Base-by-base conservation (phyloP, 2,888 invertebrate genomes). In the Oxystoma pomonae region DNA sequence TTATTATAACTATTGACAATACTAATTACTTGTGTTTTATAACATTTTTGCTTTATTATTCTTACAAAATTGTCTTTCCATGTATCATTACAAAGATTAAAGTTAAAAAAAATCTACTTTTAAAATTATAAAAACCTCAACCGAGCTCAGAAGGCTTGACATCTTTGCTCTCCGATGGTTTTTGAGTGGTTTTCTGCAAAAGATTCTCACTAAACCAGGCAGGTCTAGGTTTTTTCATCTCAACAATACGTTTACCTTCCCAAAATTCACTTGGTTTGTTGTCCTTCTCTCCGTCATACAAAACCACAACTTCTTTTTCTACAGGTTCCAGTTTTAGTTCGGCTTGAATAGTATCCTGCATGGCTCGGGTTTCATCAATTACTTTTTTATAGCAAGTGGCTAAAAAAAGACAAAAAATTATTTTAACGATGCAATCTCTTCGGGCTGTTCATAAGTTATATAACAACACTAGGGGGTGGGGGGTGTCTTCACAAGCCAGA, bases 161-260 rank as follows among this genome's bases (percentile, higher is more conserved):
- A 78, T 91, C 89, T 68, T 85, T 89, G n/a, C 86, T 85, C 49
- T 84, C 82, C 0, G 90, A 86, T 52, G 87, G 84, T 68, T 87
- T 85, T 71, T 90, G 87, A 17, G 92, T 91, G 0, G 90, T 86
- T 75, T 89, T 88, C 75, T 94, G 89, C 18, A 94, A 80, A 58
- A 96, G 83, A 81, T 94, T 94, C 73, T 88, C 88, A 69, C 90
- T 88, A 75, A 96, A 97, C 95, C 96, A 97, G 52, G 86, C 80
- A 2, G 96, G 96, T 67, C 96, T 84, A 62, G 89, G 86, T 77
- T 92, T 94, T 57, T 90, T 84, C 85, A 95, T 86, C 82, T 96
- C 95, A 16, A 97, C 87, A 67, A 96, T 85, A 71, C 90, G 85
- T 80, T 93, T 94, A n/a, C 88, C 87, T 72, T 87, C 81, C 78